Evolutionary conservation across 2,797 vertebrate species (phyloP), one percentile per base, ranked within the genome.

Genomic region (Trachops cirrhosus): DNA sequence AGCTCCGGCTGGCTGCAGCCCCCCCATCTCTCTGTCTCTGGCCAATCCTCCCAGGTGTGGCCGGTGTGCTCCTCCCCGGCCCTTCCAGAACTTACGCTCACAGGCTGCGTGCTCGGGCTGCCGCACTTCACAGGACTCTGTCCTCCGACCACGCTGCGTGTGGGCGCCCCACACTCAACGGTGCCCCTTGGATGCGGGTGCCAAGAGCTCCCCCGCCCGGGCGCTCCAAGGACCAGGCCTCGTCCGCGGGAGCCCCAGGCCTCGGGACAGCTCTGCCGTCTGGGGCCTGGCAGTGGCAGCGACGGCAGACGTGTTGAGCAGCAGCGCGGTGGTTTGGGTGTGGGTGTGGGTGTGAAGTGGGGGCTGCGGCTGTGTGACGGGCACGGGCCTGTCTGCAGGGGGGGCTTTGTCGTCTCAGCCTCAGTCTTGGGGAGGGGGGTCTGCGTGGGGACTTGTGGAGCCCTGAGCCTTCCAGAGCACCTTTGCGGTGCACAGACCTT

Each of bases 281-380:
- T n/a, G n/a, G n/a, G n/a, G n/a, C n/a, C 34, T 5, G 9, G 29
- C 52, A 21, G n/a, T 22, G 19, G 1, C 9, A 29, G 70, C 14
- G 22, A 6, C 50, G 16, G 34, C 57, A 16, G 67, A 44, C 22
- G 9, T 6, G 22, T 0, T 2, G 32, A 8, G 2, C 41, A 37
- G 82, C 15, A 22, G 16, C 34, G 15, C n/a, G n/a, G n/a, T n/a
- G n/a, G n/a, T n/a, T n/a, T n/a, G 41, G 41, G 41, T 41, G 41
- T 44, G 7, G 9, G 7, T 57, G 1, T 32, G 7, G 2, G 15
- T 29, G 2, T 9, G 37, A 24, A 34, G 44, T 8, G 24, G 54
- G 29, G 39, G 54, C 48, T 2, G 0, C 0, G 1, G 15, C 2
- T 16, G 11, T 16, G 50, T 6, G 18, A 21, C 10, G 1, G 89